These are phyloP conservation scores for Neolamprologus hecqui DNA, from an alignment of 2,113 vertebrate species.

Conservation along the genomic window DNA sequence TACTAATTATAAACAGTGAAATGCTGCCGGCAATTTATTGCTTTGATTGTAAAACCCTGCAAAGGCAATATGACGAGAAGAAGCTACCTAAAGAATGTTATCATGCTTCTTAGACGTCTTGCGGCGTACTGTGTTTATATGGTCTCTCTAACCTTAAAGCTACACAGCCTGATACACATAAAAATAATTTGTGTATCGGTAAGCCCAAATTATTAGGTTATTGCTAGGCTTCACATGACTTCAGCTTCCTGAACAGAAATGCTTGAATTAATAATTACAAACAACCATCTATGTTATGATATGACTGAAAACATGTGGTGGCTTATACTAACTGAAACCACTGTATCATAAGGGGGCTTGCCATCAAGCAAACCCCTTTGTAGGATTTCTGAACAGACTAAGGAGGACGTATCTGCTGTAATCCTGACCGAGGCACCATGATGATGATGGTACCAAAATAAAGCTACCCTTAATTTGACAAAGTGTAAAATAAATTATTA, in stretches of 20 bases:
- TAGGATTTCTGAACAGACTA: neutral
- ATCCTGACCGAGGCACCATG: neutral
- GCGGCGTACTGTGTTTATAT: neutral
- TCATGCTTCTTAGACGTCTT: neutral
- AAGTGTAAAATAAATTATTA: neutral
- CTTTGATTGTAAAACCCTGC: neutral
- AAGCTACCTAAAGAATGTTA: neutral
- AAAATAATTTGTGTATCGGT: neutral
- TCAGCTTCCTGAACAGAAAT: neutral
- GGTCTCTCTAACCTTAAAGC: neutral
- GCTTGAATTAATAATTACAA: neutral
- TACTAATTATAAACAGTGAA: neutral
- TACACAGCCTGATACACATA: neutral
- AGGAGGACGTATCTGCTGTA: neutral
- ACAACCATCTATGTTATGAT: neutral
- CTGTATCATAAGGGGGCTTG: neutral
- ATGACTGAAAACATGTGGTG: neutral
- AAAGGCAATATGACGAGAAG: neutral
- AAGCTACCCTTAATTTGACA: neutral
- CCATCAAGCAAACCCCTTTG: neutral
- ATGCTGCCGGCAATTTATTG: neutral
- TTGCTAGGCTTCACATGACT: neutral
- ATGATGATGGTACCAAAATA: neutral
- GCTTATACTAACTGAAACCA: neutral
- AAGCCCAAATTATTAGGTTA: neutral